Percentiles rank a stretch among this genome's conserved stretches.
These are phyloP conservation scores for Thalassoma bifasciatum DNA, from an alignment of 2,113 vertebrate species.

Conservation along the genomic window DNA sequence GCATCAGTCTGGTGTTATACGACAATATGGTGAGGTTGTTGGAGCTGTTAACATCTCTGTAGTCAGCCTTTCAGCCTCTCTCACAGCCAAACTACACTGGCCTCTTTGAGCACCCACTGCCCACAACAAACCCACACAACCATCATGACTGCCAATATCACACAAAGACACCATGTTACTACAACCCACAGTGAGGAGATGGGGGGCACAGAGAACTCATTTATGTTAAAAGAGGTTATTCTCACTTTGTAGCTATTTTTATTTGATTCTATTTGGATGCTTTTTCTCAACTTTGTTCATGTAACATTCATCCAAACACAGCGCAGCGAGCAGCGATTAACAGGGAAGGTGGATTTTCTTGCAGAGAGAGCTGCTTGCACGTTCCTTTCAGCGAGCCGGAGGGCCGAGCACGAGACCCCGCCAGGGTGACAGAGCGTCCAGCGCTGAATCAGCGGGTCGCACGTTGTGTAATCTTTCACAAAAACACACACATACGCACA, in stretches of 20 bases:
- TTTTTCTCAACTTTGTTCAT: slow-evolving; percentile 18
- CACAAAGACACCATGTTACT: slow-evolving; percentile 78
- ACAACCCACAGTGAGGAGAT: slow-evolving; percentile 67
- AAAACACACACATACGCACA: slow-evolving; percentile 13
- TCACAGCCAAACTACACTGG: slow-evolving; percentile 67
- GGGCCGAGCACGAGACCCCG: slow-evolving; percentile 68
- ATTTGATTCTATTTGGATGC: slow-evolving; percentile 28
- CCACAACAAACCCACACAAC: slow-evolving; percentile 79
- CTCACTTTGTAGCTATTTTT: slow-evolving; percentile 47
- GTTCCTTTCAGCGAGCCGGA: slow-evolving; percentile 41
- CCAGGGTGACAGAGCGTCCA: slow-evolving; percentile 66
- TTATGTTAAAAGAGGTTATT: slow-evolving; percentile 44
- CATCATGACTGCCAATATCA: slow-evolving; percentile 56
- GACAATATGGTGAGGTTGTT: slow-evolving; percentile 22
- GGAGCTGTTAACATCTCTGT: slow-evolving; percentile 23
- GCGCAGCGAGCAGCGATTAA: slow-evolving; percentile 2
- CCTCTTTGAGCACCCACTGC: slow-evolving; percentile 74
- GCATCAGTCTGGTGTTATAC: background rate
- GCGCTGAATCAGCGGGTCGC: slow-evolving; percentile 76
- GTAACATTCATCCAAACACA: slow-evolving; percentile 4
- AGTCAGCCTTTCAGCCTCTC: slow-evolving; percentile 50
- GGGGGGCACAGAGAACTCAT: slow-evolving; percentile 28
- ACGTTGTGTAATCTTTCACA: slow-evolving; percentile 72
- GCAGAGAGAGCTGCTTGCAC: slow-evolving; percentile 26
- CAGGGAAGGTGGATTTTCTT: slow-evolving; percentile 2